A percentile compares a stretch with the other conserved stretches of the same genome.
These are phyloP conservation scores for Liasis olivaceus DNA, from an alignment of 2,797 vertebrate genomes.

Conservation along the genomic window DNA sequence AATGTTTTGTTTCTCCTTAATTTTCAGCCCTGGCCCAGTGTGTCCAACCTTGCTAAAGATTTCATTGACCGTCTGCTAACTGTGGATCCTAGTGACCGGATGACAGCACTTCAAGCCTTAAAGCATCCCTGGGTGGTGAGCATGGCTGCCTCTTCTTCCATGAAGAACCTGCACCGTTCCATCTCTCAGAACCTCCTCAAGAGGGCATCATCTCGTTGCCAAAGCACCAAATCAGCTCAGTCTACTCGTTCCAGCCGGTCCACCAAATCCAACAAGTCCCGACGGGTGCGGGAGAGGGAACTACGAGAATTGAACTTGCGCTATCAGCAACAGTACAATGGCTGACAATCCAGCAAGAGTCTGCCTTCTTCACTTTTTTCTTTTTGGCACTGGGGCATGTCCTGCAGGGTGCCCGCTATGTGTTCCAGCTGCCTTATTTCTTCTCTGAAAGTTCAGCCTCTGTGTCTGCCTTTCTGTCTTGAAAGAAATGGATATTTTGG, in stretches of 20 bases:
- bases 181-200: constrained; percentile 99
- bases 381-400: neutral
- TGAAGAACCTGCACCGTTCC: constrained; percentile 98
- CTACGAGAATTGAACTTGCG: constrained; percentile 94
- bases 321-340: constrained; percentile 95
- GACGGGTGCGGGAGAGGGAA: constrained; percentile 91
- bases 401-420: neutral
- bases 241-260: constrained; percentile 95
- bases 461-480: neutral
- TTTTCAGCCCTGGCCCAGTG: constrained; percentile 95
- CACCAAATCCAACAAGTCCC: constrained; percentile 94
- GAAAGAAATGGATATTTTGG: constrained; percentile 33
- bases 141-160: constrained; percentile 97
- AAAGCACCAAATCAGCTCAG: constrained; percentile 97
- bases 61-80: constrained; percentile 96
- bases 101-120: constrained; percentile 92
- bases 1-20: constrained; percentile 14
- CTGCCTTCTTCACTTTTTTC: neutral
- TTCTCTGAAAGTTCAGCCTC: constrained; percentile 35
- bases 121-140: constrained; percentile 97
- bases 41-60: constrained; percentile 98
- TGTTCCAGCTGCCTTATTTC: constrained; percentile 31
- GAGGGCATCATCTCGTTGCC: constrained; percentile 95
- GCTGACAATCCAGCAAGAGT: constrained; percentile 71
- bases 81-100: constrained; percentile 89